Evolutionary conservation across 1,140 invertebrate species (phyloP), one percentile per base, ranked within the genome.

Genomic region (Nymphalis io): DNA sequence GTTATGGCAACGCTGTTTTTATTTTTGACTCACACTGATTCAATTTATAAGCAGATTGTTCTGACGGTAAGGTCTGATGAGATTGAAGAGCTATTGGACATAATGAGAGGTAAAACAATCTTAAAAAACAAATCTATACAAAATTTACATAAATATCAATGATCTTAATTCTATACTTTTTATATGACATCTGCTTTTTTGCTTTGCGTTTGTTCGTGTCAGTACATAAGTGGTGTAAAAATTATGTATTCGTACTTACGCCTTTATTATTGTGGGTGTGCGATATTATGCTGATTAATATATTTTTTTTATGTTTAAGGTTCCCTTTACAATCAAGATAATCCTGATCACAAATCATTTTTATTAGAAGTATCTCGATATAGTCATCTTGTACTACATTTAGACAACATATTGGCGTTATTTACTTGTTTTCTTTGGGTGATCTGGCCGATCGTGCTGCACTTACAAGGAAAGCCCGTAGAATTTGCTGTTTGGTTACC

Each of bases 1-100:
- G 76, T 85, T 46, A 84, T 86, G 74, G 82, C 64, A 33, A 84
- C 84, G n/a, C 77, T 89, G 76, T 87, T 86, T 62, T 74, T 87
- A 73, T 76, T 89, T 40, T 60, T 89, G 20, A 85, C 85, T 18
- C 76, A 86, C 60, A 79, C 79, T 0, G 81, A 82, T 67, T 81
- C 75, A 12, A 81, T 86, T 23, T 89, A 80, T 51, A 87, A 89
- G 65, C 78, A 82, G 78, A 66, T 81, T 15, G 51, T 86, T 13
- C 65, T 85, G 58, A 79, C 77, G 75, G 39, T 68, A 13, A 76
- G 72, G 73, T 68, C 77, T 20, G 63, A 82, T 40, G 38, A 78
- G n/a, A 74, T 85, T 40, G 80, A 83, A 76, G 71, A 79, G 63
- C 62, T 85, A 2, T 67, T 87, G 15, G 66, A 76, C 27, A 78